These are phyloP conservation scores for Phrixothrix hirtus DNA, from an alignment of 2,888 invertebrate genomes.

Conservation along the genomic window DNA sequence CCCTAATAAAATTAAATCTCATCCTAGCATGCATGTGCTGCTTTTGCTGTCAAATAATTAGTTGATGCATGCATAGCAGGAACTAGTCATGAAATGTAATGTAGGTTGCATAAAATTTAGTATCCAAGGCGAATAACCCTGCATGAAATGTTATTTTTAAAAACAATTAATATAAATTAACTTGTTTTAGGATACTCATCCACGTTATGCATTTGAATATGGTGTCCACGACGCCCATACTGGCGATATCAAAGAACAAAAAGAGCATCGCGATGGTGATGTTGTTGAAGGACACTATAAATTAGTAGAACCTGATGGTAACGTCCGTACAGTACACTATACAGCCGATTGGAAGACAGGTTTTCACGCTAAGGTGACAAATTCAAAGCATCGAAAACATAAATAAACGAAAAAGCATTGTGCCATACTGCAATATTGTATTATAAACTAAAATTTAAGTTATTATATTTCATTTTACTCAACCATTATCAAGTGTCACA, in stretches of 20 bases:
- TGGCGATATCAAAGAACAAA: slow-evolving; percentile 74
- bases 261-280: slow-evolving; percentile 73
- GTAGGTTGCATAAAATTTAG: no score
- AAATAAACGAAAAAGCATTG: slow-evolving; percentile 5
- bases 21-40: no score
- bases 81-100: no score
- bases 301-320: slow-evolving; percentile 71
- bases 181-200: slow-evolving; percentile 66
- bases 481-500: not conserved
- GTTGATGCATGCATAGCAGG: no score
- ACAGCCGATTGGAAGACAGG: slow-evolving; percentile 79
- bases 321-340: slow-evolving; percentile 74
- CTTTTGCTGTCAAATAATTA: no score
- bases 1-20: no score
- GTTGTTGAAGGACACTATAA: slow-evolving; percentile 67
- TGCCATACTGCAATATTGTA: slow-evolving; percentile 12
- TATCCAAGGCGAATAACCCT: no score
- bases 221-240: slow-evolving; percentile 74
- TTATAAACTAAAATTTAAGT: slow-evolving; percentile 22
- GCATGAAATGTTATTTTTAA: no score
- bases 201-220: slow-evolving; percentile 74
- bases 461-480: slow-evolving; percentile 9
- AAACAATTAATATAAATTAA: no score
- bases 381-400: slow-evolving; percentile 48
- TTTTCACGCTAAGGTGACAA: slow-evolving; percentile 74